A percentile compares a stretch with the other conserved stretches of the same genome.
Conservation (phyloP, 2,888 invertebrate species). For the Scaptomyza tumidula region DNA sequence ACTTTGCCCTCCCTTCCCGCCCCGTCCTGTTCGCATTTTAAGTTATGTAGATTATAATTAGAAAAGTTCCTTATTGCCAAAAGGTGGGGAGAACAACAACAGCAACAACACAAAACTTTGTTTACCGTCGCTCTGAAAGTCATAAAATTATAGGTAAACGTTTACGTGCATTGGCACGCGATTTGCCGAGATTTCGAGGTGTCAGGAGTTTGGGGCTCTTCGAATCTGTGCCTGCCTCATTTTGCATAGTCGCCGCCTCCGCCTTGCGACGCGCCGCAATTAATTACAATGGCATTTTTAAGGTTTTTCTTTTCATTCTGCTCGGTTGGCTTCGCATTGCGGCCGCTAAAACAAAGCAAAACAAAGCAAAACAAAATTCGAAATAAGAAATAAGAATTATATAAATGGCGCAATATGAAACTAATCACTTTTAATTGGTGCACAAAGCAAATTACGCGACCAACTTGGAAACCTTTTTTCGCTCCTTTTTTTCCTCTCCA, state of each 20-base stretch:
- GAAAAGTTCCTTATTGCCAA: slow-evolving; percentile 63
- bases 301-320: slow-evolving; percentile 43
- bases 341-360: slow-evolving; percentile 5
- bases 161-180: slow-evolving; percentile 74
- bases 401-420: slow-evolving; percentile 73
- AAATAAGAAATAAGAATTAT: slow-evolving; percentile 59
- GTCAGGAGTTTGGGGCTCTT: not conserved
- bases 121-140: slow-evolving; percentile 59
- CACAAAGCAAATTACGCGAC: slow-evolving; percentile 58
- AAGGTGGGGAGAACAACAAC: slow-evolving; percentile 15
- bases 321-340: slow-evolving; percentile 45
- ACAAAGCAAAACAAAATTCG: slow-evolving; percentile 41
- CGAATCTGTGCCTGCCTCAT: slow-evolving; percentile 16
- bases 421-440: slow-evolving; percentile 78
- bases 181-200: slow-evolving; percentile 10
- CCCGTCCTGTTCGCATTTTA: slow-evolving; percentile 73
- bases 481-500: not conserved
- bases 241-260: slow-evolving; percentile 47
- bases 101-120: slow-evolving; percentile 30
- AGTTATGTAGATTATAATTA: slow-evolving; percentile 80
- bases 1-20: slow-evolving; percentile 68
- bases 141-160: slow-evolving; percentile 81
- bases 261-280: slow-evolving; percentile 42
- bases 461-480: slow-evolving; percentile 49
- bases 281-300: slow-evolving; percentile 70